Evolutionary conservation across 2,888 invertebrate genomes (phyloP), one percentile per base, ranked within the genome.

Genomic region (Epistrophe eligans): DNA sequence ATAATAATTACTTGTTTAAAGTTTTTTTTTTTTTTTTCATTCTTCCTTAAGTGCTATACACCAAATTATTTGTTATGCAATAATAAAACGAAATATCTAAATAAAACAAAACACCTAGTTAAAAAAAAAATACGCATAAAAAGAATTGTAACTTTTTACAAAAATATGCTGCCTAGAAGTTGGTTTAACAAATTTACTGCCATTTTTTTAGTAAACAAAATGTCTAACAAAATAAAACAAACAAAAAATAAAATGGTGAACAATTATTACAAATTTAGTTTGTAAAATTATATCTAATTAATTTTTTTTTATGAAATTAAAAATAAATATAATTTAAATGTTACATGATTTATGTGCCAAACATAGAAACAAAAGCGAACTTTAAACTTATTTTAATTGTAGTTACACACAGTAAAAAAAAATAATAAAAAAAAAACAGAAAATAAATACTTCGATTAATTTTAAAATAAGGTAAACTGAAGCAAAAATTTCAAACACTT

Each of bases 1-100:
- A 81, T 85, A 81, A 73, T 82, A 81, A 81, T 74, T 79, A 77
- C 70, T 85, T 85, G 73, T 74, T 85, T 70, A 81, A 72, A 62
- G 62, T 72, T 77, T 77, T 50, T 76, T 67, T 72, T 79, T 71
- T 58, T 70, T n/a, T n/a, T n/a, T n/a, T n/a, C n/a, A 87, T 87
- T 87, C 85, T 87, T 83, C 82, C 83, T 83, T 83, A 87, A 83
- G 87, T 87, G 87, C 87, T 87, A 87, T 87, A 87, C 87, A 87
- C 87, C 87, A 87, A 87, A 87, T 71, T 50, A 32, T 64, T 40
- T 62, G 52, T 15, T 74, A 38, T 40, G 62, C 64, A 32, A 60
- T 28, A 19, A 55, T 55, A 43, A 38, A 70, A 55, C 7, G 7
- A 38, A 67, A 10, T 32, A 66, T 32, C 11, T 50, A 13, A 43